phyloP scores from a whole-genome alignment of 2,888 invertebrate species.

The Drosophila pullipes region DNA sequence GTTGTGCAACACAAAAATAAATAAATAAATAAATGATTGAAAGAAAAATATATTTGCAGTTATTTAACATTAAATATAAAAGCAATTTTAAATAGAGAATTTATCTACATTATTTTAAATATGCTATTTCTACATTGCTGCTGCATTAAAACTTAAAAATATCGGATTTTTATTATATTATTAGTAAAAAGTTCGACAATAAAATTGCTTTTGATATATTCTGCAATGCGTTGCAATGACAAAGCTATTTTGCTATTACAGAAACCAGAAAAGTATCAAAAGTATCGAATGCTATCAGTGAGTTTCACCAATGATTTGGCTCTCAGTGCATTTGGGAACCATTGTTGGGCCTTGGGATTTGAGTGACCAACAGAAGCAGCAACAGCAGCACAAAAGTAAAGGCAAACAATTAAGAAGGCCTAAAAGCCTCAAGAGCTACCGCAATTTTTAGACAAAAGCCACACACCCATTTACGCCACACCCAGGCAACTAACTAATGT shows the following conservation, averaged over 20 bases:
- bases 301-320: slow-evolving; percentile 18
- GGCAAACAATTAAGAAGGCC: slow-evolving; percentile 70
- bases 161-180: neutral
- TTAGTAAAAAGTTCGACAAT: neutral
- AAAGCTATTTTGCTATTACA: neutral
- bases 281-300: slow-evolving; percentile 5
- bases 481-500: slow-evolving; percentile 36
- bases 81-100: neutral
- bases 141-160: neutral
- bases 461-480: slow-evolving; percentile 37
- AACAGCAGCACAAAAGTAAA: slow-evolving; percentile 47
- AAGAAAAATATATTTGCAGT: neutral
- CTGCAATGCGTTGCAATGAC: neutral
- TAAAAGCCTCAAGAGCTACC: slow-evolving; percentile 67
- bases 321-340: slow-evolving; percentile 13
- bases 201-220: neutral
- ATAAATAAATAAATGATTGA: neutral
- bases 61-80: neutral
- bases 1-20: slow-evolving; percentile 11
- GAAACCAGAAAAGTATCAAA: neutral
- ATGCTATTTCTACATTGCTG: neutral
- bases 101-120: neutral
- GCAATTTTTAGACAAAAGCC: slow-evolving; percentile 38
- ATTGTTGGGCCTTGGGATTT: slow-evolving; percentile 15
- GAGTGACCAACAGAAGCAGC: slow-evolving; percentile 17